A percentile compares a stretch with the other conserved stretches of the same genome.
Conservation (phyloP, 1,140 invertebrate genomes). For the Pseudomyrmex pallidus region DNA sequence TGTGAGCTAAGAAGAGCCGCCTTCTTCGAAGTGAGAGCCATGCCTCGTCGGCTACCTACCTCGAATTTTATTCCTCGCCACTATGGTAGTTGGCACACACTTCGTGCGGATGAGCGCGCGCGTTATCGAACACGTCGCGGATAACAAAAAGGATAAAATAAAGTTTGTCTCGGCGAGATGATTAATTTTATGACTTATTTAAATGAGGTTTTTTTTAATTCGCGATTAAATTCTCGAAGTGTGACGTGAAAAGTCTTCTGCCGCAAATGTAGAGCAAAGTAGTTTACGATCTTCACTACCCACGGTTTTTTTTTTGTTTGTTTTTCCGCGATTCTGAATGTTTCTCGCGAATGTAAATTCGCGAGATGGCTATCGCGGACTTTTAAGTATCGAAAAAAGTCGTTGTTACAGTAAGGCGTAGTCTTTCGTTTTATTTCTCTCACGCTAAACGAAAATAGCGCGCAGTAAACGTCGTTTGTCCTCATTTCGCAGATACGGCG, state of each 20-base stretch:
- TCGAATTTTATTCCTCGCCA: conserved; percentile 56
- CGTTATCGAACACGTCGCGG: conserved; percentile 28
- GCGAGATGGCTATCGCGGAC: conserved; percentile 55
- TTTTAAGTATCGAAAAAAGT: conserved; percentile 50
- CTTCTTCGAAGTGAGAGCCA: conserved; percentile 57
- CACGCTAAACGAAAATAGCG: conserved; percentile 40
- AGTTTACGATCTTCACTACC: too few species aligned
- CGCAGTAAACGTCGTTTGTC: conserved; percentile 50
- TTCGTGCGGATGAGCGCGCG: conserved; percentile 3
- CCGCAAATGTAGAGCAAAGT: too few species aligned
- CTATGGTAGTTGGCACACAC: conserved; percentile 22
- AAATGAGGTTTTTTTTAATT: too few species aligned
- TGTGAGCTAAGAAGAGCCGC: conserved; percentile 69
- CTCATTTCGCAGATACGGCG: conserved; percentile 35
- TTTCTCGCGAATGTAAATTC: conserved; percentile 72
- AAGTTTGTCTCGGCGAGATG: conserved; percentile 4
- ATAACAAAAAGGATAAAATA: conserved; percentile 45
- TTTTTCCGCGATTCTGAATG: conserved; percentile 9
- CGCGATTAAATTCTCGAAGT: too few species aligned
- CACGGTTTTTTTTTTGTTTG: too few species aligned
- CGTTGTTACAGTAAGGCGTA: conserved; percentile 16
- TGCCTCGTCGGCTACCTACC: conserved; percentile 36
- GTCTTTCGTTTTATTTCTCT: conserved; percentile 48
- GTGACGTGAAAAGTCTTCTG: too few species aligned
- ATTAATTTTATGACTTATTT: too few species aligned